Evolutionary conservation across 2,113 vertebrate species (phyloP), one percentile per base, ranked within the genome.

Genomic region (Halcyon malimbica): DNA sequence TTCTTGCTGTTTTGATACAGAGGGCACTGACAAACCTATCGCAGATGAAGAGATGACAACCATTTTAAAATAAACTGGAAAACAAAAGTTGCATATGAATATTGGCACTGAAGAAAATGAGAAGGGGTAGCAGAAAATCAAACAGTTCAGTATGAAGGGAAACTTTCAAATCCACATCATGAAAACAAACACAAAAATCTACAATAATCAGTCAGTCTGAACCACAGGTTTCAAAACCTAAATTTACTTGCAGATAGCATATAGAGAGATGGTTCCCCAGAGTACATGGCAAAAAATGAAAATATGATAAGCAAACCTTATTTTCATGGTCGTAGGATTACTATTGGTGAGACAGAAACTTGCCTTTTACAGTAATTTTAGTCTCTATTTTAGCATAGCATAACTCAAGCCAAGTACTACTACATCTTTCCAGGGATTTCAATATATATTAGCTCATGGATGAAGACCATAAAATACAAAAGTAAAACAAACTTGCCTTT

Each of bases 401-500:
- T 75, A 83, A 81, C 42, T 59, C 68, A 92, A 87, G 62, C 35
- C 76, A 88, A 88, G 15, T 7, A 67, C 37, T 33, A 41, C 29
- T 57, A 73, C 31, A 37, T 71, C 64, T 69, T 93, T 88, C 75
- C 64, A 92, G 48, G 31, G 60, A 90, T 92, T 93, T 96, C 56
- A 83, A 41, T 90, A 41, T 37, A 75, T 81, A 80, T 68, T 83
- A 89, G 79, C 60, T 83, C 42, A 68, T 25, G 39, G 83, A 71
- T 41, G 39, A 88, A 93, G 83, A 93, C 5, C 64, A 71, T 67
- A 90, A 95, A 96, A 87, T 50, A 80, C 64, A 71, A 56, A 90
- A 92, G 68, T 64, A 89, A 95, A 95, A 63, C 71, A 96, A 92
- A 97, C 90, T 95, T 94, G 83, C 93, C 83, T 95, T 95, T 94